Evolutionary conservation across 2,888 invertebrate genomes (phyloP).

Genomic region (Coenonympha arcania): DNA sequence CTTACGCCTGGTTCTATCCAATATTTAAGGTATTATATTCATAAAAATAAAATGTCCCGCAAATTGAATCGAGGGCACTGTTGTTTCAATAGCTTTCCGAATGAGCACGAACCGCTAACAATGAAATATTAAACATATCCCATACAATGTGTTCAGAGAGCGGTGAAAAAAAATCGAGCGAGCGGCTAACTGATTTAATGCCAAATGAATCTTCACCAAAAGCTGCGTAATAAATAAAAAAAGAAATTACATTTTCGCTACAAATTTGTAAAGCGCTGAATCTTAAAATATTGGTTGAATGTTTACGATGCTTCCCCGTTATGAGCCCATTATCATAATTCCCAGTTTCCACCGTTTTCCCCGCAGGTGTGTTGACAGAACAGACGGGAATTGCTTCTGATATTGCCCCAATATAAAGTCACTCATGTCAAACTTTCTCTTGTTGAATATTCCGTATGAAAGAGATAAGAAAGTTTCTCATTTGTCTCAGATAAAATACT

Average conservation of each 20-base stretch:
- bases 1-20: too few species aligned
- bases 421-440: neutral
- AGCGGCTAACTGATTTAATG: slow-evolving; percentile 10
- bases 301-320: slow-evolving; percentile 1
- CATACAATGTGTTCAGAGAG: neutral
- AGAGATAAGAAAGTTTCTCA: neutral
- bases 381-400: slow-evolving; percentile 1
- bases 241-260: slow-evolving; percentile 4
- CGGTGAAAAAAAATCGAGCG: neutral
- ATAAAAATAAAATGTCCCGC: neutral
- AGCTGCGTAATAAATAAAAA: slow-evolving; percentile 5
- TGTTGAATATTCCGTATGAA: neutral
- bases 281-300: slow-evolving; percentile 9
- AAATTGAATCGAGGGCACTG: neutral
- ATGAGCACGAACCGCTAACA: slow-evolving; percentile 3
- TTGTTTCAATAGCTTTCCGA: neutral
- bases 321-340: slow-evolving; percentile 12
- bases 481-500: neutral
- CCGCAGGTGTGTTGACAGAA: slow-evolving; percentile 13
- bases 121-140: slow-evolving; percentile 4
- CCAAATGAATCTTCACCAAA: slow-evolving; percentile 6
- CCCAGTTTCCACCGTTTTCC: slow-evolving; percentile 3
- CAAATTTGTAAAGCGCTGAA: slow-evolving; percentile 11
- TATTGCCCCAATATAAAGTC: slow-evolving; percentile 4
- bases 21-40: neutral